phyloP scores from a whole-genome alignment of 2,797 vertebrate species.

The Coregonus suidteri region DNA sequence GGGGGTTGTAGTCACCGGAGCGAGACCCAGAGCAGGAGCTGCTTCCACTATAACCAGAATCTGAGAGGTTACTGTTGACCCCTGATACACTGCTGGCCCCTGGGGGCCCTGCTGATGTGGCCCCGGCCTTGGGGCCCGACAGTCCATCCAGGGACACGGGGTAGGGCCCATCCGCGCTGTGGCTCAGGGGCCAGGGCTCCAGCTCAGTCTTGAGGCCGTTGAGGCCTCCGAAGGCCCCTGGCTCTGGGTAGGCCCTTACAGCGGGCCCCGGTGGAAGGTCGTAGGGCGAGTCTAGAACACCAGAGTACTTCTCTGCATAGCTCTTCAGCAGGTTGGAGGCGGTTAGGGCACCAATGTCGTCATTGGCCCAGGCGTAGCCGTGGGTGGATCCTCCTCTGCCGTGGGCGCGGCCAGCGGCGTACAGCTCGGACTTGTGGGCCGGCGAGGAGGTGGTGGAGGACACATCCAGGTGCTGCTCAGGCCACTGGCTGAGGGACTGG shows the following conservation, averaged over 20 bases:
- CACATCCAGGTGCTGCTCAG: conserved; percentile 98
- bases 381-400: conserved; percentile 82
- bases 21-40: conserved; percentile 80
- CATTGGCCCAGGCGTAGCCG: conserved; percentile 97
- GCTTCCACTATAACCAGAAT: conserved; percentile 80
- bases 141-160: conserved; percentile 83
- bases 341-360: conserved; percentile 95
- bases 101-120: conserved; percentile 70
- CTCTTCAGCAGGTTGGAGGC: conserved; percentile 97
- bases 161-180: conserved; percentile 82
- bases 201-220: conserved; percentile 84
- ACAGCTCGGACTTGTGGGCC: conserved; percentile 91
- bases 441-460: conserved; percentile 96
- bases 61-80: conserved; percentile 82
- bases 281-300: conserved; percentile 88
- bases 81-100: conserved; percentile 81
- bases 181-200: conserved; percentile 87
- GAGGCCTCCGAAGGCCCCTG: conserved; percentile 80
- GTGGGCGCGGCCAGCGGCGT: conserved; percentile 52
- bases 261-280: conserved; percentile 79
- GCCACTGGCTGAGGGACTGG: conserved; percentile 98
- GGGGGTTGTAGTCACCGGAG: conserved; percentile 80
- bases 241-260: conserved; percentile 82
- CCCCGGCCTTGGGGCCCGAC: conserved; percentile 76
- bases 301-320: conserved; percentile 97